Evolutionary conservation across 2,113 vertebrate species (phyloP).

Genomic region (Pteronura brasiliensis): DNA sequence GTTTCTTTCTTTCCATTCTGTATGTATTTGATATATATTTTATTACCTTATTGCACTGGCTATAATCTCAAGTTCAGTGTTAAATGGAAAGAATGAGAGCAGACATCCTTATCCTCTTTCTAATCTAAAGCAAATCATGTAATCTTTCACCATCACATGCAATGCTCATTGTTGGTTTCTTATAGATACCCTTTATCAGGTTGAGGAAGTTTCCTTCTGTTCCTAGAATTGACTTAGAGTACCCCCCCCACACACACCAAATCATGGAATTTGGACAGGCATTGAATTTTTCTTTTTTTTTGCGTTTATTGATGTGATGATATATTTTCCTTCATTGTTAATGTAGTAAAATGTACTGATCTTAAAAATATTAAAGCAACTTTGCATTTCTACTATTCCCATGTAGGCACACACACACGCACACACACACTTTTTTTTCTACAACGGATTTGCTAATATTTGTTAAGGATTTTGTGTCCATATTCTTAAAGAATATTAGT

Average conservation of each 20-base stretch:
- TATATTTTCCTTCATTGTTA: background rate
- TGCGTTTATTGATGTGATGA: background rate
- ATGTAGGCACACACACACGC: background rate
- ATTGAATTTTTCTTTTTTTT: background rate
- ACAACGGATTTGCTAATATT: background rate
- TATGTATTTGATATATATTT: background rate
- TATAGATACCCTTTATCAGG: background rate
- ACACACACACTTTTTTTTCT: background rate
- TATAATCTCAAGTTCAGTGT: background rate
- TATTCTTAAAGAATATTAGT: background rate
- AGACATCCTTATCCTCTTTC: background rate
- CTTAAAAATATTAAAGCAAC: background rate
- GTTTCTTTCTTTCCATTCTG: background rate
- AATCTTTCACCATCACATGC: background rate
- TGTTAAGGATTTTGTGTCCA: background rate
- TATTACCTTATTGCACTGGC: background rate
- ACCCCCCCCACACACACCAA: background rate
- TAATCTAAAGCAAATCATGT: background rate
- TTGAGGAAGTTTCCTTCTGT: background rate
- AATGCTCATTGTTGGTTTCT: background rate
- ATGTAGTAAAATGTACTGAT: background rate
- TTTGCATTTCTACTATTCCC: background rate
- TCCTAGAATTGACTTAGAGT: background rate
- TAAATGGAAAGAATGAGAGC: background rate
- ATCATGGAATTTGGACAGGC: background rate